phyloP scores from a whole-genome alignment of 2,797 vertebrate species.

The Myotis pilosus region DNA sequence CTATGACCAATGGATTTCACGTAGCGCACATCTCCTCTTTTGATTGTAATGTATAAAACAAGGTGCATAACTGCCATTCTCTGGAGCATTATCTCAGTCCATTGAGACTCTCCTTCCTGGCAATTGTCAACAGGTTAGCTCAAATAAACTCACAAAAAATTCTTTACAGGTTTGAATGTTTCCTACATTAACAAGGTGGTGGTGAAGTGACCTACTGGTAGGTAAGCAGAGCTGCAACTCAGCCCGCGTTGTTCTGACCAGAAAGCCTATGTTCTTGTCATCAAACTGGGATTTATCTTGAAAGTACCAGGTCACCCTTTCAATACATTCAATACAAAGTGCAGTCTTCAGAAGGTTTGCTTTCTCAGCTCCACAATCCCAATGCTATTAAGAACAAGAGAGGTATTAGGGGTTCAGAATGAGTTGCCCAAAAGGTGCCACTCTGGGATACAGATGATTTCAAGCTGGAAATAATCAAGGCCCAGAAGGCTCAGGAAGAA shows the following conservation, averaged over 20 bases:
- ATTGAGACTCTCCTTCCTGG: too few species aligned
- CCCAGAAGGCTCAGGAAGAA: background rate
- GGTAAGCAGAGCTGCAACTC: background rate
- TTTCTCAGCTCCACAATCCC: background rate
- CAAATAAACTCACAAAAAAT: too few species aligned
- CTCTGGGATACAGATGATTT: background rate
- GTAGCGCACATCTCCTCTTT: too few species aligned
- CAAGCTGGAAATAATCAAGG: background rate
- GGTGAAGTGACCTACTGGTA: background rate
- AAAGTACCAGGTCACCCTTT: background rate
- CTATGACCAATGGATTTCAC: too few species aligned
- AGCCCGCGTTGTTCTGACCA: background rate
- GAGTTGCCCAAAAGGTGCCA: background rate
- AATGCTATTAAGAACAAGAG: slow-evolving; percentile 32
- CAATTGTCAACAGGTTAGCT: too few species aligned
- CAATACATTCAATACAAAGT: background rate
- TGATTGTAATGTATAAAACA: too few species aligned
- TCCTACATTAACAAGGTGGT: background rate
- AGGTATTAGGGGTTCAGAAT: background rate
- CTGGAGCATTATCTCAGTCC: too few species aligned
- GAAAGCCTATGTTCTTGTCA: slow-evolving; percentile 7
- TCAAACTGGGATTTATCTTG: background rate
- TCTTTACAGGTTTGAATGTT: too few species aligned
- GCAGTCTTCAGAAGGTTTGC: background rate
- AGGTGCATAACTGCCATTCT: too few species aligned